Evolutionary conservation across 2,888 invertebrate species (phyloP).

Genomic region (Scelioninae gen. 1): DNA sequence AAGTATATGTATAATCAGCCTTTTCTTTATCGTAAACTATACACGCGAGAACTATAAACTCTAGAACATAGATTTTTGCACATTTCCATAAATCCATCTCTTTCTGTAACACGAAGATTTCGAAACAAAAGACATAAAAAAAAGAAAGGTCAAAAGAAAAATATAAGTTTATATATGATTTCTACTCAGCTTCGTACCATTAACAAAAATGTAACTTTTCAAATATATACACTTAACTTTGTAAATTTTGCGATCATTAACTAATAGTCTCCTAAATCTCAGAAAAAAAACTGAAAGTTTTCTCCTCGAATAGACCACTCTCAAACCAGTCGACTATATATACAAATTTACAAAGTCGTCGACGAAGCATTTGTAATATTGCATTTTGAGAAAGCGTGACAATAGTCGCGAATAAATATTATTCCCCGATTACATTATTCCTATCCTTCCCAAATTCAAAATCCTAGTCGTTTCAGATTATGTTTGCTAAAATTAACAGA

Average conservation of each 20-base stretch:
- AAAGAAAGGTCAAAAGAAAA: conserved; percentile 1
- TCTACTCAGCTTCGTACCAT: not conserved
- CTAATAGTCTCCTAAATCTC: not conserved
- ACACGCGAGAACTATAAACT: conserved; percentile 34
- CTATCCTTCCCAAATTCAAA: conserved; percentile 71
- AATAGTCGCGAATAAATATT: conserved; percentile 2
- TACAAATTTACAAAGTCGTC: conserved; percentile 48
- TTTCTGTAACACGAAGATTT: conserved; percentile 14
- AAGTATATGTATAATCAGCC: conserved; percentile 61
- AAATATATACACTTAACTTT: conserved; percentile 32
- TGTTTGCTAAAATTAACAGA: conserved; percentile 72
- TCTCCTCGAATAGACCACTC: conserved; percentile 32
- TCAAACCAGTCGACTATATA: conserved; percentile 24
- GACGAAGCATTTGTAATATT: conserved; percentile 47
- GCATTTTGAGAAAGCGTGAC: conserved; percentile 27
- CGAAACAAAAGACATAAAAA: conserved; percentile 4
- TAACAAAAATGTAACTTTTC: conserved; percentile 33
- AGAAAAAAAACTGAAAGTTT: conserved; percentile 1
- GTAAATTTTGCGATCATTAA: conserved; percentile 40
- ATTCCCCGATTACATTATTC: conserved; percentile 25
- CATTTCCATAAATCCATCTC: conserved; percentile 46
- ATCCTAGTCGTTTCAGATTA: conserved; percentile 81
- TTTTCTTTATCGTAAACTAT: conserved; percentile 48
- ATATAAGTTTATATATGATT: not conserved
- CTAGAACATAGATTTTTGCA: conserved; percentile 57